Percentiles rank a stretch among this genome's conserved stretches.
Conservation (phyloP, 2,888 invertebrate species). For the Byasa hedistus region DNA sequence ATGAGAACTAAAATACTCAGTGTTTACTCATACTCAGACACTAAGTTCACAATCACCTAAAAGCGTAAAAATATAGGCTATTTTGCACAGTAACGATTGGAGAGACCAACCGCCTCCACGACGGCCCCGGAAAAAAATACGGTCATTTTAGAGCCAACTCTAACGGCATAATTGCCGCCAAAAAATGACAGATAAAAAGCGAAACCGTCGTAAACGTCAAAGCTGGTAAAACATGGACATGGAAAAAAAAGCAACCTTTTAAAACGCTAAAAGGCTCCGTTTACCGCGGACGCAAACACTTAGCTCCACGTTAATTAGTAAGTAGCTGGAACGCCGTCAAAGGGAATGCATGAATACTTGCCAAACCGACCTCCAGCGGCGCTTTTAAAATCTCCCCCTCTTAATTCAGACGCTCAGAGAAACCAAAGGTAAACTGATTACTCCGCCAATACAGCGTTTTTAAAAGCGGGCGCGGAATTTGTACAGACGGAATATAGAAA, state of each 20-base stretch:
- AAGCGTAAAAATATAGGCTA: background rate
- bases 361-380: conserved; percentile 64
- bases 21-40: background rate
- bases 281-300: conserved; percentile 80
- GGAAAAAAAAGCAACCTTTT: conserved; percentile 65
- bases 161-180: conserved; percentile 60
- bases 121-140: background rate
- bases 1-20: background rate
- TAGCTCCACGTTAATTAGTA: conserved; percentile 78
- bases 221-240: conserved; percentile 67
- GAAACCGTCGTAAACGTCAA: conserved; percentile 70
- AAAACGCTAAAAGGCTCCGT: conserved; percentile 78
- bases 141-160: conserved; percentile 40
- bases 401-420: conserved; percentile 69
- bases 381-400: conserved; percentile 76
- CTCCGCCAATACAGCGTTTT: conserved; percentile 70
- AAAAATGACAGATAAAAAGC: conserved; percentile 67
- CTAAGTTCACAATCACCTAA: background rate
- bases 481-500: conserved; percentile 43
- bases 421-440: conserved; percentile 76
- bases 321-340: conserved; percentile 77
- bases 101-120: background rate
- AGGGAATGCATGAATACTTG: conserved; percentile 80
- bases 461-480: conserved; percentile 41
- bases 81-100: background rate